Percentiles rank a stretch among this genome's conserved stretches.
Evolutionary conservation across 2,797 vertebrate species (phyloP).

Genomic region (Tolypeutes matacus): DNA sequence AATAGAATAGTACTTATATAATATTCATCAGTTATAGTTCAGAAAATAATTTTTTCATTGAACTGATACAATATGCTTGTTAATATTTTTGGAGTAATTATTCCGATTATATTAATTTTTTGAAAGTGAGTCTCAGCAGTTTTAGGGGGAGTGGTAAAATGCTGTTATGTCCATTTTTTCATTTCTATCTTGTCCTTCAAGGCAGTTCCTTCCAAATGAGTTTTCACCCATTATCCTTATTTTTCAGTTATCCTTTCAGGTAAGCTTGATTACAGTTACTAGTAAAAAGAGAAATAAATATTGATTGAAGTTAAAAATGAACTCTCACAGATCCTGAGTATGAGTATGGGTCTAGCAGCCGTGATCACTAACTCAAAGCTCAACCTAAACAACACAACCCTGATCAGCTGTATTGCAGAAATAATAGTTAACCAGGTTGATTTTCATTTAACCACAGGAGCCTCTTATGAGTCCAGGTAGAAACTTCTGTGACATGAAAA

Average conservation of each 20-base stretch:
- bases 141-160: not conserved
- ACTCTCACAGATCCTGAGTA: not conserved
- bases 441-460: not conserved
- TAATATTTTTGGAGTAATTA: constrained; percentile 55
- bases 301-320: not conserved
- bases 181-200: not conserved
- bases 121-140: constrained; percentile 49
- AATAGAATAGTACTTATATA: constrained; percentile 49
- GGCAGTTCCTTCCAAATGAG: not conserved
- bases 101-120: constrained; percentile 19
- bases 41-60: constrained; percentile 69
- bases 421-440: not conserved
- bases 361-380: not conserved
- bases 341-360: not conserved
- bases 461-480: not conserved
- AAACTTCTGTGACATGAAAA: constrained; percentile 49
- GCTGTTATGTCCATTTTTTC: not conserved
- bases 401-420: not conserved
- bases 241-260: not conserved
- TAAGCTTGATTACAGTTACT: not conserved
- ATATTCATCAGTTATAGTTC: constrained; percentile 64
- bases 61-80: constrained; percentile 33
- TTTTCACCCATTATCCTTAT: not conserved
- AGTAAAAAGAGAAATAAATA: constrained; percentile 7
- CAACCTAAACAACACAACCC: not conserved